Evolutionary conservation across 2,797 vertebrate genomes (phyloP).

Genomic region (Pygocentrus nattereri): DNA sequence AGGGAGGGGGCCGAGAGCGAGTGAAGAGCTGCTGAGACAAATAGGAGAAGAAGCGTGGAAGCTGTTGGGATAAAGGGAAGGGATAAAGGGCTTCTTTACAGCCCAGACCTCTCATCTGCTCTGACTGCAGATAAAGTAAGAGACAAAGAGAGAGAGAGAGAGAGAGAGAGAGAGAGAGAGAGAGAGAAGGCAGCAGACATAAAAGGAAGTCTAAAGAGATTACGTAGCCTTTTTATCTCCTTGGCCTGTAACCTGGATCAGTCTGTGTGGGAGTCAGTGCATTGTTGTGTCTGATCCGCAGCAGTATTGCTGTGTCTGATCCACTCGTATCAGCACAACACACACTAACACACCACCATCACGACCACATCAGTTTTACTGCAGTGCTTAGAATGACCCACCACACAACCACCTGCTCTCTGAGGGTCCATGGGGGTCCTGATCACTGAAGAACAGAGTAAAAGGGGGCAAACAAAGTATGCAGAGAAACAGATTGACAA

Average conservation of each 20-base stretch:
- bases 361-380: no score
- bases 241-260: background rate
- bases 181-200: background rate
- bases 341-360: no score
- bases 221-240: constrained; percentile 3
- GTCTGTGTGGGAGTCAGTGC: background rate
- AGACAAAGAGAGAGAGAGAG: background rate
- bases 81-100: constrained; percentile 46
- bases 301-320: no score
- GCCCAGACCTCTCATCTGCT: background rate
- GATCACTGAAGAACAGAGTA: no score
- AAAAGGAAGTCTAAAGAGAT: constrained; percentile 13
- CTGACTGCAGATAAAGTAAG: constrained; percentile 3
- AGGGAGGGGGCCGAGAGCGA: background rate
- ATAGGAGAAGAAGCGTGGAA: constrained; percentile 39
- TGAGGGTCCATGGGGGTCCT: no score
- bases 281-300: no score
- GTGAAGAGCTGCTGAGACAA: constrained; percentile 34
- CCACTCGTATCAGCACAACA: no score
- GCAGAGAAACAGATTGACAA: no score
- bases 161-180: constrained; percentile 3
- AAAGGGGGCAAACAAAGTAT: no score
- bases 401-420: no score
- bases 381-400: no score
- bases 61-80: constrained; percentile 15